These are phyloP conservation scores for Carassius gibelio DNA, from an alignment of 2,113 vertebrate species.

Conservation along the genomic window DNA sequence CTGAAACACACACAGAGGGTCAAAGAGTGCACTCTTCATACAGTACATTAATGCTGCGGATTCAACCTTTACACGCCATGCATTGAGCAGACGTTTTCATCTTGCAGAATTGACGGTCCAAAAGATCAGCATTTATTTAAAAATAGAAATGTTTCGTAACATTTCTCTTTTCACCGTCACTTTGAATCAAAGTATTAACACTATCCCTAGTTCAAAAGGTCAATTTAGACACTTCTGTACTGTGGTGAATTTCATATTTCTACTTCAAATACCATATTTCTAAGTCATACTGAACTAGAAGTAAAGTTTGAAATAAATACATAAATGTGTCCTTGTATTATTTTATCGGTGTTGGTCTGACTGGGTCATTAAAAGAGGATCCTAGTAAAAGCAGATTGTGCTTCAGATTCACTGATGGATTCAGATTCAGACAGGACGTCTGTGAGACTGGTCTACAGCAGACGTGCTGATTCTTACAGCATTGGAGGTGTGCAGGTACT, in stretches of 20 bases:
- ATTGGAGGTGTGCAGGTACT: conserved; percentile 84
- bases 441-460: not conserved
- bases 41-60: not conserved
- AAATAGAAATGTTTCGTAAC: not conserved
- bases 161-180: too few species aligned
- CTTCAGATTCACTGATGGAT: not conserved
- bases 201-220: too few species aligned
- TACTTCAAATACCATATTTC: too few species aligned
- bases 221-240: too few species aligned
- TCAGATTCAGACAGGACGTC: not conserved
- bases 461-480: conserved; percentile 72
- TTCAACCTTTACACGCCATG: not conserved
- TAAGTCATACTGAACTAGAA: too few species aligned
- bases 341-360: not conserved
- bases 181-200: too few species aligned
- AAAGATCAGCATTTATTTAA: too few species aligned
- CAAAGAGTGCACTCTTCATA: conserved; percentile 4
- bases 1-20: conserved; percentile 66
- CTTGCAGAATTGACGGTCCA: not conserved
- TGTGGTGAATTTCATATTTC: too few species aligned
- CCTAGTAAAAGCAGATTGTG: not conserved
- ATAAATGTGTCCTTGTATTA: not conserved
- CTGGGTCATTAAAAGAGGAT: not conserved
- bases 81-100: not conserved
- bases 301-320: not conserved